Evolutionary conservation across 2,888 invertebrate genomes (phyloP).

Genomic region (Quadriops clusia): DNA sequence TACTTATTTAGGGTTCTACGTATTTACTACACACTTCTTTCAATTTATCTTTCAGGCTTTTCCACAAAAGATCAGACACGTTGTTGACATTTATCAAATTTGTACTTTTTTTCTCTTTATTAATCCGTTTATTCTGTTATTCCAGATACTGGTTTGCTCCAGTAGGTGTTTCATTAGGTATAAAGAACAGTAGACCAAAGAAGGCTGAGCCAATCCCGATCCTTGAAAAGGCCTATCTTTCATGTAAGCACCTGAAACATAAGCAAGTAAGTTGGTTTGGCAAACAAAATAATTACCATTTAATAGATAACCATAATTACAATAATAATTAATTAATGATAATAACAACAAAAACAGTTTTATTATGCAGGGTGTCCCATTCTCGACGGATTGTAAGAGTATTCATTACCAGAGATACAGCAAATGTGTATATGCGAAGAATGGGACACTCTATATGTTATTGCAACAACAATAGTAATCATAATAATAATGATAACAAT

Average conservation of each 20-base stretch:
- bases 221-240: constrained; percentile 66
- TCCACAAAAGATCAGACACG: not conserved
- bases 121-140: constrained; percentile 23
- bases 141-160: constrained; percentile 71
- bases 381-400: no score
- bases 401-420: no score
- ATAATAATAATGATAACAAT: no score
- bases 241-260: constrained; percentile 57
- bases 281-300: no score
- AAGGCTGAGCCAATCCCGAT: constrained; percentile 59
- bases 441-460: no score
- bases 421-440: no score
- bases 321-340: no score
- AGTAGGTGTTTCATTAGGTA: constrained; percentile 67
- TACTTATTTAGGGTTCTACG: not conserved
- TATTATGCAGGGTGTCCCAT: no score
- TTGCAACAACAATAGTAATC: no score
- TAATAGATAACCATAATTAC: no score
- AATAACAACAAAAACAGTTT: no score
- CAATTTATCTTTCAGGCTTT: not conserved
- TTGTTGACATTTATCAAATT: no score
- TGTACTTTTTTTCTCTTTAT: constrained; percentile 2
- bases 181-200: constrained; percentile 67
- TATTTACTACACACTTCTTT: not conserved
- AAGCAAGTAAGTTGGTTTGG: constrained; percentile 52